Conservation (phyloP, 2,888 invertebrate species). For the Pristionchus maxplancki region DNA sequence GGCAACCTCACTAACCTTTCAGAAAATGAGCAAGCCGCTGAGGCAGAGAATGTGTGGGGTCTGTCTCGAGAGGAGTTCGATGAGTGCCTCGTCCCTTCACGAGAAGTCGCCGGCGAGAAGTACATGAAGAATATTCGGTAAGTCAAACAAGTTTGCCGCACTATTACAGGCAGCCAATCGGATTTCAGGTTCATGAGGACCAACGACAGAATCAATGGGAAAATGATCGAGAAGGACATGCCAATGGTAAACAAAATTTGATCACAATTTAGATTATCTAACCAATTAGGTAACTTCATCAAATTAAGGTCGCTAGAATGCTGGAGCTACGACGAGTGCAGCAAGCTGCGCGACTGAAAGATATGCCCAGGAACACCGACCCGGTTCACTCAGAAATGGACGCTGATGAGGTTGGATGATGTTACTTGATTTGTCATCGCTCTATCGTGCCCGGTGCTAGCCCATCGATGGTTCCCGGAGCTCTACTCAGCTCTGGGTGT, state of each 20-base stretch:
- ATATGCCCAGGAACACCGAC: neutral
- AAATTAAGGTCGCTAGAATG: neutral
- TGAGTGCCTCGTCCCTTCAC: neutral
- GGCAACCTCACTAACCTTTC: neutral
- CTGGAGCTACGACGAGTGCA: neutral
- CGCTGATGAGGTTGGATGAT: too few relatives aligned
- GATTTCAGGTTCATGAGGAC: neutral
- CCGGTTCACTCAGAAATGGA: too few relatives aligned
- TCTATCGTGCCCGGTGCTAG: too few relatives aligned
- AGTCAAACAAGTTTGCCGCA: neutral
- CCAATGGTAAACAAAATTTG: neutral
- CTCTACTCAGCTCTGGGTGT: too few relatives aligned
- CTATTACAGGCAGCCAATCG: neutral
- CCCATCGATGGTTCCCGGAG: too few relatives aligned
- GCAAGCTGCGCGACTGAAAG: neutral
- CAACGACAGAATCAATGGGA: neutral
- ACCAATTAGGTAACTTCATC: neutral
- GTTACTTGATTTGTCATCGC: too few relatives aligned
- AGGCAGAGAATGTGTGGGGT: neutral
- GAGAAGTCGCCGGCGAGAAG: neutral
- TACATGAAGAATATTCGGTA: neutral
- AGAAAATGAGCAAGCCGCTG: neutral
- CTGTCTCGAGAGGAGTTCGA: neutral
- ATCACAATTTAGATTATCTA: too few relatives aligned
- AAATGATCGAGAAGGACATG: neutral